phyloP scores from a whole-genome alignment of 2,888 invertebrate species.

The Tiphia femorata region DNA sequence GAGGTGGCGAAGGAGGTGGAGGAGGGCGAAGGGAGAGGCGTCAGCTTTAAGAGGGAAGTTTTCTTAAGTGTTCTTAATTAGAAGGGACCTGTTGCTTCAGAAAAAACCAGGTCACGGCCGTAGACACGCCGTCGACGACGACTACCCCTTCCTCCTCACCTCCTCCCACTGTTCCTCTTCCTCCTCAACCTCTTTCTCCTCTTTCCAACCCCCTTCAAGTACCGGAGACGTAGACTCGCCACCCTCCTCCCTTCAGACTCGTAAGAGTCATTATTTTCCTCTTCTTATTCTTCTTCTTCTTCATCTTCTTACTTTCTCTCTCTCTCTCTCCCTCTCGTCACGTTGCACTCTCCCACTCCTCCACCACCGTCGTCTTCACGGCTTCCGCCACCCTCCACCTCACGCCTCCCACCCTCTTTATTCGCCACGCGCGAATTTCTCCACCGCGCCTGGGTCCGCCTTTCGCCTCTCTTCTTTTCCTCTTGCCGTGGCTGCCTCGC shows the following conservation, averaged over 20 bases:
- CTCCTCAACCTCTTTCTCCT: constrained; percentile 2
- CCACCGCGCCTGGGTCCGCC: constrained; percentile 10
- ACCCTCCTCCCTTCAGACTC: constrained; percentile 56
- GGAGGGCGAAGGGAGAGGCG: constrained; percentile 58
- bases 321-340: constrained; percentile 29
- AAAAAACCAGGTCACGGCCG: constrained; percentile 69
- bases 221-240: constrained; percentile 25
- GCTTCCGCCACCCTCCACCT: constrained; percentile 6
- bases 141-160: constrained; percentile 19
- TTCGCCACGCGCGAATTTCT: constrained; percentile 13
- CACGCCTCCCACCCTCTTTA: constrained; percentile 21
- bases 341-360: constrained; percentile 21
- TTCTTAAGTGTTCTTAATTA: constrained; percentile 70
- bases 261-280: constrained; percentile 69
- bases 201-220: neutral
- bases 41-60: constrained; percentile 69
- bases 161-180: constrained; percentile 1
- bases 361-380: constrained; percentile 34
- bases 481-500: constrained; percentile 9
- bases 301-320: constrained; percentile 28
- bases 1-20: no score
- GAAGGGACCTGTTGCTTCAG: constrained; percentile 69
- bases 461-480: constrained; percentile 10
- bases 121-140: constrained; percentile 55
- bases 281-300: constrained; percentile 56